A percentile compares a stretch with the other conserved stretches of the same genome.
Evolutionary conservation across 2,888 invertebrate genomes (phyloP).

Genomic region (Synergus itoensis): DNA sequence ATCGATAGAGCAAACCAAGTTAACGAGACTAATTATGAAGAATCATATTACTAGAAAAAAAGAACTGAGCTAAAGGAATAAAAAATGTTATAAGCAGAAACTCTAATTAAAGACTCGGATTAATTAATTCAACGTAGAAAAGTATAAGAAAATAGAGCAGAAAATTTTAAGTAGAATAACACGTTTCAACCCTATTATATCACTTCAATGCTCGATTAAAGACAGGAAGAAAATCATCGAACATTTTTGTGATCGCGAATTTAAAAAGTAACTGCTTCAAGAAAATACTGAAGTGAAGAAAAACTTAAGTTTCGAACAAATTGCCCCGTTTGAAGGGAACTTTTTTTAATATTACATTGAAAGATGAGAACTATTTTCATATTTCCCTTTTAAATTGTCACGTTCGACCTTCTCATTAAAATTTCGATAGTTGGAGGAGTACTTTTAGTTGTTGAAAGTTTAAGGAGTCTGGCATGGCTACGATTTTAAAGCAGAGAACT

Average conservation of each 20-base stretch:
- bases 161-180: too few species aligned
- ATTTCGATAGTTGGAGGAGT: neutral
- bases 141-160: too few species aligned
- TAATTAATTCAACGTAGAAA: too few species aligned
- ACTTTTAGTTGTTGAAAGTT: neutral
- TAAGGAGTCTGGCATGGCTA: neutral
- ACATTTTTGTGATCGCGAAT: too few species aligned
- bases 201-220: too few species aligned
- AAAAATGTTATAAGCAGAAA: too few species aligned
- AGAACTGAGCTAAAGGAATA: neutral
- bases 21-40: neutral
- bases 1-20: neutral
- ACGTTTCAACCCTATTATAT: too few species aligned
- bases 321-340: neutral
- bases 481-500: neutral
- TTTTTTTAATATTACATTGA: too few species aligned
- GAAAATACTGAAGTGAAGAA: neutral
- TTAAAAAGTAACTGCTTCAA: too few species aligned
- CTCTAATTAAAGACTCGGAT: too few species aligned
- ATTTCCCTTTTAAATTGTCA: neutral
- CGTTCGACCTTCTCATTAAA: neutral
- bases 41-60: neutral
- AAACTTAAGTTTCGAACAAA: neutral
- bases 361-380: neutral
- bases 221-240: too few species aligned